phyloP scores from a whole-genome alignment of 2,888 invertebrate species.

The Phyto melanocephala region DNA sequence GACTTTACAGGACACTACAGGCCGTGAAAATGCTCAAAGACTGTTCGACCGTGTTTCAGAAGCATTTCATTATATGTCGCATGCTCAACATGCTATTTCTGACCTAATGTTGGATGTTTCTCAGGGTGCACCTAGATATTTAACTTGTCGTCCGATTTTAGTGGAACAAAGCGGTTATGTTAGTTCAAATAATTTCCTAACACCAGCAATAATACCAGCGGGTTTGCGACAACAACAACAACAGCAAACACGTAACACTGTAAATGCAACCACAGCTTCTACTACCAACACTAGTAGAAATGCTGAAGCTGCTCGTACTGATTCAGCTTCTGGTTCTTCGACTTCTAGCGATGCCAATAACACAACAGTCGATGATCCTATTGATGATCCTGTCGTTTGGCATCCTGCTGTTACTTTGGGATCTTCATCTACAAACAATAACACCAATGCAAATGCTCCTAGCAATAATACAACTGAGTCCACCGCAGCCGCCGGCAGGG shows the following conservation, averaged over 20 bases:
- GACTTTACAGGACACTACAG: slow-evolving; percentile 76
- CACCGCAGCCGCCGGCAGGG: slow-evolving; percentile 22
- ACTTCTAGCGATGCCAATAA: slow-evolving; percentile 62
- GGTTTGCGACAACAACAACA: slow-evolving; percentile 64
- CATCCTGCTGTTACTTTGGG: slow-evolving; percentile 47
- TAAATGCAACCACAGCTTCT: slow-evolving; percentile 65
- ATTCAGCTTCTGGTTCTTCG: slow-evolving; percentile 62
- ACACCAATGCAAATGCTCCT: slow-evolving; percentile 26
- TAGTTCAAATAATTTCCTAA: slow-evolving; percentile 75
- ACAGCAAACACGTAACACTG: slow-evolving; percentile 54
- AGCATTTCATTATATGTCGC: slow-evolving; percentile 90
- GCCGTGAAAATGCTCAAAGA: slow-evolving; percentile 82
- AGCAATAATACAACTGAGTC: slow-evolving; percentile 39
- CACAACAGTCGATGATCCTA: slow-evolving; percentile 71
- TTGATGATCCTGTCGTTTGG: slow-evolving; percentile 72
- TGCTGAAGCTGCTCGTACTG: slow-evolving; percentile 9
- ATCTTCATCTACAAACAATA: slow-evolving; percentile 14
- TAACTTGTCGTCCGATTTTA: slow-evolving; percentile 86
- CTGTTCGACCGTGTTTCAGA: slow-evolving; percentile 87
- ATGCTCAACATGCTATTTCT: slow-evolving; percentile 92
- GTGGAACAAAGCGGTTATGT: slow-evolving; percentile 83
- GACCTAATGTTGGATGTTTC: slow-evolving; percentile 89
- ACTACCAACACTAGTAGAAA: slow-evolving; percentile 28
- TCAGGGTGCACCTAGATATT: slow-evolving; percentile 84
- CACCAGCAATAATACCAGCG: slow-evolving; percentile 68